A percentile compares a stretch with the other conserved stretches of the same genome.
Conservation (phyloP, 2,888 invertebrate genomes). For the Mesopsocus fuscifrons region DNA sequence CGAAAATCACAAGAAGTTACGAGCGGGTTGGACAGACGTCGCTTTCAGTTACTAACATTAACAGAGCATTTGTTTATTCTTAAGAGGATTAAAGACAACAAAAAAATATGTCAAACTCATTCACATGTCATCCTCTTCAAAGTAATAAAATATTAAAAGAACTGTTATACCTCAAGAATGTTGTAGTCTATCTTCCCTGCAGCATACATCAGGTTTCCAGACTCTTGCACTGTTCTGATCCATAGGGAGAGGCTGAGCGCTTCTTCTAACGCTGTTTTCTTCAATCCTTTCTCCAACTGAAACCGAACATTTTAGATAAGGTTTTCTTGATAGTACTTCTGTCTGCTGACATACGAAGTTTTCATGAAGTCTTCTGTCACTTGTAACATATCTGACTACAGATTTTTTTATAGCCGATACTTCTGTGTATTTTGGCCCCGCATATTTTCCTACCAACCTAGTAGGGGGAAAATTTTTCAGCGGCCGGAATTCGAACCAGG, state of each 20-base stretch:
- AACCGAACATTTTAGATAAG: too few species aligned
- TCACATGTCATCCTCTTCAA: too few species aligned
- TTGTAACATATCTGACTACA: too few species aligned
- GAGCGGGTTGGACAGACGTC: not conserved
- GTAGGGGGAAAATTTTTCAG: too few species aligned
- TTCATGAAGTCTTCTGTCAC: too few species aligned
- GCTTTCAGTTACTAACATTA: not conserved
- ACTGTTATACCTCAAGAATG: conserved; percentile 67
- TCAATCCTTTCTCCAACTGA: conserved; percentile 40
- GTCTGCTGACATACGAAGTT: too few species aligned
- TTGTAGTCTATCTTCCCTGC: conserved; percentile 79
- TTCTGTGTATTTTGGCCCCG: too few species aligned
- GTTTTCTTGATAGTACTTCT: too few species aligned
- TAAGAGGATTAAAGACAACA: too few species aligned
- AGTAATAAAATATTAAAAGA: conserved; percentile 14
- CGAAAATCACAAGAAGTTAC: conserved; percentile 12
- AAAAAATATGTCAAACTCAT: conserved; percentile 8
- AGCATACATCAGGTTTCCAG: conserved; percentile 70
- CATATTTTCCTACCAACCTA: too few species aligned
- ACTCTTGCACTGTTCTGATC: conserved; percentile 62
- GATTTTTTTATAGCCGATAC: too few species aligned
- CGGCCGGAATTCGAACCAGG: too few species aligned
- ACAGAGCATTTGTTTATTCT: conserved; percentile 1
- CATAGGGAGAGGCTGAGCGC: conserved; percentile 59
- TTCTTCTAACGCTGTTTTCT: conserved; percentile 56